A percentile compares a stretch with the other conserved stretches of the same genome.
Conservation (phyloP, 2,113 vertebrate genomes). For the Periophthalmus modestus region DNA sequence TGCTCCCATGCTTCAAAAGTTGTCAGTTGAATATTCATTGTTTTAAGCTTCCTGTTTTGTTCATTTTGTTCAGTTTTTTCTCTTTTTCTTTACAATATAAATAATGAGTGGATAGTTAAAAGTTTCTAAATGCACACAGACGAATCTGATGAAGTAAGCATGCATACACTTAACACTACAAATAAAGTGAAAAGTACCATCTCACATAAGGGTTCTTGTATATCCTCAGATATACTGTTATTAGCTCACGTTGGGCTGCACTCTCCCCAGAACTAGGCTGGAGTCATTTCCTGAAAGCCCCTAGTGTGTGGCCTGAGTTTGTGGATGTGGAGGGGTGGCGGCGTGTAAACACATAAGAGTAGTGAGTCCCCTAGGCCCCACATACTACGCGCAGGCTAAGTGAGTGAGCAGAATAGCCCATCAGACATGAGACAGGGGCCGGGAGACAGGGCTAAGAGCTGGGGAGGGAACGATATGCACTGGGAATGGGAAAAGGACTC, state of each 20-base stretch:
- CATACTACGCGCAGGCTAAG: slow-evolving; percentile 61
- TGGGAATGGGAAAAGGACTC: background rate
- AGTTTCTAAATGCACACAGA: too few species aligned
- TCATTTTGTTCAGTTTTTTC: too few species aligned
- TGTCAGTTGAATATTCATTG: background rate
- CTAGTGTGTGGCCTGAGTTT: slow-evolving; percentile 48
- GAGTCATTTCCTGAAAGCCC: slow-evolving; percentile 66
- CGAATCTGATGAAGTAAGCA: too few species aligned
- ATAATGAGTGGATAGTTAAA: too few species aligned
- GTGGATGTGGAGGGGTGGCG: slow-evolving; percentile 21
- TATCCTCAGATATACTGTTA: slow-evolving; percentile 40
- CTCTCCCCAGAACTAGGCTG: slow-evolving; percentile 46
- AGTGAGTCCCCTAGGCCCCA: slow-evolving; percentile 49
- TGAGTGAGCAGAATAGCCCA: slow-evolving; percentile 65
- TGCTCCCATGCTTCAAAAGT: too few species aligned
- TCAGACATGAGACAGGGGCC: slow-evolving; percentile 51
- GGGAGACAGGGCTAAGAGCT: slow-evolving; percentile 60
- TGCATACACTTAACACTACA: too few species aligned
- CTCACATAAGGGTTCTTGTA: background rate
- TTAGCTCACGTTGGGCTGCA: slow-evolving; percentile 40
- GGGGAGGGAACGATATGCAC: slow-evolving; percentile 34
- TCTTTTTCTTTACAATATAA: too few species aligned
- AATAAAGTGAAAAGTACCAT: too few species aligned
- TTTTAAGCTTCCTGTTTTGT: too few species aligned
- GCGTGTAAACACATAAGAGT: slow-evolving; percentile 64